Conservation (phyloP, 2,888 invertebrate genomes). For the Epinotia demarniana region DNA sequence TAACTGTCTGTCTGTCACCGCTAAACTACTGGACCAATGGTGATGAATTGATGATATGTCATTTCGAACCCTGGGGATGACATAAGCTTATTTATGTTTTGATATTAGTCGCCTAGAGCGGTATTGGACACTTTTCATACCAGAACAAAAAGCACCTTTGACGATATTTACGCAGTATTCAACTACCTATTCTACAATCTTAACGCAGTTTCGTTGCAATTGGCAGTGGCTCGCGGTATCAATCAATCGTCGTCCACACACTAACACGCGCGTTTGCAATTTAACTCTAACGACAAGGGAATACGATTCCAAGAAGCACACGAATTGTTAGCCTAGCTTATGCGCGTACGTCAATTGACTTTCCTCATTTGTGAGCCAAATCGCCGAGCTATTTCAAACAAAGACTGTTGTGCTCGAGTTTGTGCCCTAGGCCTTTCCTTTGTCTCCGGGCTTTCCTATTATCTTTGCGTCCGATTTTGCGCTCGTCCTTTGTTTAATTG, state of each 20-base stretch:
- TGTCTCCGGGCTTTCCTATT: slow-evolving; percentile 16
- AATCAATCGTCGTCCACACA: slow-evolving; percentile 16
- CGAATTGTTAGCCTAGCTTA: not conserved
- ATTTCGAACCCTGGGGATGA: too few relatives aligned
- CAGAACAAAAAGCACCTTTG: not conserved
- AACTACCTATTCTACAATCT: not conserved
- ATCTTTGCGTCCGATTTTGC: not conserved
- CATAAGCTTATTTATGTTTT: too few relatives aligned
- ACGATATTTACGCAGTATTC: not conserved
- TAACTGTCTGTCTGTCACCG: too few relatives aligned
- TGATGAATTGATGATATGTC: too few relatives aligned
- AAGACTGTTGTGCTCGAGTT: slow-evolving; percentile 18
- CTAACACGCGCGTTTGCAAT: not conserved
- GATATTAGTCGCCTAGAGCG: too few relatives aligned
- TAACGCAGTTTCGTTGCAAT: slow-evolving; percentile 23
- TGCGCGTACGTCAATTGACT: slow-evolving; percentile 23
- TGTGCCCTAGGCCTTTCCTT: not conserved
- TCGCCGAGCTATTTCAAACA: slow-evolving; percentile 32
- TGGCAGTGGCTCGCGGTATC: slow-evolving; percentile 12
- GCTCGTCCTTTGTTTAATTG: not conserved
- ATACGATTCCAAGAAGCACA: slow-evolving; percentile 8
- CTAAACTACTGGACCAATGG: too few relatives aligned
- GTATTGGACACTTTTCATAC: too few relatives aligned
- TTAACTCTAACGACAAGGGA: not conserved
- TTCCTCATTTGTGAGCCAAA: slow-evolving; percentile 40